Percentiles rank a stretch among this genome's conserved stretches.
phyloP scores from a whole-genome alignment of 2,113 vertebrate genomes.

The Hypomesus transpacificus region DNA sequence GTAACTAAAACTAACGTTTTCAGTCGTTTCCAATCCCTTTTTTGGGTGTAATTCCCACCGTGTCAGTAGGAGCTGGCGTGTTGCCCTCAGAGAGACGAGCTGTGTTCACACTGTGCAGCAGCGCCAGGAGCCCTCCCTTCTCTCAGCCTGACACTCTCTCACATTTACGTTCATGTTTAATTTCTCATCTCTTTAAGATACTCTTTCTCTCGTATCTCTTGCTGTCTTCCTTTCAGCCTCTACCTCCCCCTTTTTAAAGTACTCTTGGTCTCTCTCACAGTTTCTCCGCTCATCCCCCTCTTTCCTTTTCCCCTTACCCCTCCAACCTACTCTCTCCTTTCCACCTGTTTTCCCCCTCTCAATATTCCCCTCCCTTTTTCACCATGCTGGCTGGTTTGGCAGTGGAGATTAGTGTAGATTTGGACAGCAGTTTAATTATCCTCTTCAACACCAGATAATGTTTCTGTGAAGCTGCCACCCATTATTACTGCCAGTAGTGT shows the following conservation, averaged over 20 bases:
- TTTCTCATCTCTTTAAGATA: background rate
- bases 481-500: conserved; percentile 24
- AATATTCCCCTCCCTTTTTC: conserved; percentile 1
- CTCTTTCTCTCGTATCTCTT: background rate
- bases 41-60: conserved; percentile 34
- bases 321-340: conserved; percentile 17
- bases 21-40: conserved; percentile 23
- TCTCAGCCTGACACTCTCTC: conserved; percentile 7
- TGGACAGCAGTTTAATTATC: conserved; percentile 65
- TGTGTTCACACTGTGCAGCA: conserved; percentile 15
- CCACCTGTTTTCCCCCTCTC: conserved; percentile 2
- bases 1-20: conserved; percentile 34
- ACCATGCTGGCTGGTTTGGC: conserved; percentile 29
- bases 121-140: conserved; percentile 12
- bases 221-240: background rate
- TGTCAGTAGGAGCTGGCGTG: conserved; percentile 42
- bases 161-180: background rate
- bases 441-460: conserved; percentile 56
- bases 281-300: background rate
- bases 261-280: background rate
- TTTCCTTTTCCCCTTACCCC: conserved; percentile 14
- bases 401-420: conserved; percentile 60
- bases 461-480: conserved; percentile 35
- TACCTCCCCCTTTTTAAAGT: background rate
- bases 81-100: conserved; percentile 36